A percentile compares a stretch with the other conserved stretches of the same genome.
Evolutionary conservation across 2,797 vertebrate genomes (phyloP).

Genomic region (Leptoclinus maculatus): DNA sequence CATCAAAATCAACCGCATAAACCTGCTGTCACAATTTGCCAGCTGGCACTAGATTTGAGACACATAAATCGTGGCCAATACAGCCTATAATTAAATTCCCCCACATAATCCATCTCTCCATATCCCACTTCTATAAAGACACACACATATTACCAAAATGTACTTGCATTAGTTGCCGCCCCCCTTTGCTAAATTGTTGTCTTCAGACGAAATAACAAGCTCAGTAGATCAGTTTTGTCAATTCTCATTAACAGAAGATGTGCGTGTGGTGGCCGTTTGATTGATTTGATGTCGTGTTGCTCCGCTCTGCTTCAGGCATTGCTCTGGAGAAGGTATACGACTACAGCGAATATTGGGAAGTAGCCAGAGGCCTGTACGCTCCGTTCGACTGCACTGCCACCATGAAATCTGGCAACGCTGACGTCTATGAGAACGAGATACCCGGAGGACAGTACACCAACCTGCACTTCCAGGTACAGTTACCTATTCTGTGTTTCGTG

Average conservation of each 20-base stretch:
- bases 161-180: background rate
- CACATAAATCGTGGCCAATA: background rate
- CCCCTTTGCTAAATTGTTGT: no score
- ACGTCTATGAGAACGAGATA: constrained; percentile 98
- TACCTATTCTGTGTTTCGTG: background rate
- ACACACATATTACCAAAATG: no score
- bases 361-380: constrained; percentile 91
- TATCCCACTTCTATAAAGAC: background rate
- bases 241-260: background rate
- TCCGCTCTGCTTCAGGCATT: constrained; percentile 82
- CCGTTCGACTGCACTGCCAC: constrained; percentile 98
- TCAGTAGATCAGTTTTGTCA: background rate
- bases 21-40: constrained; percentile 6
- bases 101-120: background rate
- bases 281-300: constrained; percentile 1
- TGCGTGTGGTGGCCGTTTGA: background rate
- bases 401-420: constrained; percentile 97
- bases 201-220: background rate
- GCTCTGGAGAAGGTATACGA: constrained; percentile 93
- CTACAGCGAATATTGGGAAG: constrained; percentile 99
- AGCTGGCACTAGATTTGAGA: constrained; percentile 16
- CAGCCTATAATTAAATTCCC: background rate
- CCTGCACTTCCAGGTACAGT: constrained; percentile 89
- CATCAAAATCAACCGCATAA: constrained; percentile 21
- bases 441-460: constrained; percentile 98